Evolutionary conservation across 2,113 vertebrate species (phyloP).

Genomic region (Ceyx melanurus): DNA sequence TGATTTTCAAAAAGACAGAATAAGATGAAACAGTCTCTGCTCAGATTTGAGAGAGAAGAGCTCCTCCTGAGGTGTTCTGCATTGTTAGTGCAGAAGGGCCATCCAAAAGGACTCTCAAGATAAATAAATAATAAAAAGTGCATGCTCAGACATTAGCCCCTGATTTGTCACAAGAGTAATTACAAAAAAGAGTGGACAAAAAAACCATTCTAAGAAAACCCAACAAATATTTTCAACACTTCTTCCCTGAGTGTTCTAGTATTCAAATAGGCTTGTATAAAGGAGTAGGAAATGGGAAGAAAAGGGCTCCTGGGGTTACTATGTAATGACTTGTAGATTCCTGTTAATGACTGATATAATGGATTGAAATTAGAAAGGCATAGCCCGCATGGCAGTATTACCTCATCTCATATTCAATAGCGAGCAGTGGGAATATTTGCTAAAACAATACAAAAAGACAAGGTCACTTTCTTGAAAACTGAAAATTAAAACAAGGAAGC

Average conservation of each 20-base stretch:
- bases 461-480: not conserved
- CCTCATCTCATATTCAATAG: not conserved
- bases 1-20: not conserved
- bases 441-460: not conserved
- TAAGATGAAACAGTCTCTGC: not conserved
- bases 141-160: not conserved
- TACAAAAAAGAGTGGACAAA: not conserved
- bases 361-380: not conserved
- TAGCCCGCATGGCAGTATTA: not conserved
- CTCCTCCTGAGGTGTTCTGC: not conserved
- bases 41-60: not conserved
- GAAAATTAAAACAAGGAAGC: not conserved
- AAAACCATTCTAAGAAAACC: not conserved
- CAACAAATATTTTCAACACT: not conserved
- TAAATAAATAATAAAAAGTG: not conserved
- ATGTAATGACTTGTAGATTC: not conserved
- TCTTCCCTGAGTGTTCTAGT: not conserved
- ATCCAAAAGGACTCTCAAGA: not conserved
- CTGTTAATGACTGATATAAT: not conserved
- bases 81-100: not conserved
- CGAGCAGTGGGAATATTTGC: conserved; percentile 1
- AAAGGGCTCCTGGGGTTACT: not conserved
- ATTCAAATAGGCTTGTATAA: not conserved
- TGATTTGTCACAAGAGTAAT: not conserved
- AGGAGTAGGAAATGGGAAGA: not conserved